Evolutionary conservation across 1,140 invertebrate species (phyloP), one percentile per base, ranked within the genome.

Genomic region (Planococcus citri): DNA sequence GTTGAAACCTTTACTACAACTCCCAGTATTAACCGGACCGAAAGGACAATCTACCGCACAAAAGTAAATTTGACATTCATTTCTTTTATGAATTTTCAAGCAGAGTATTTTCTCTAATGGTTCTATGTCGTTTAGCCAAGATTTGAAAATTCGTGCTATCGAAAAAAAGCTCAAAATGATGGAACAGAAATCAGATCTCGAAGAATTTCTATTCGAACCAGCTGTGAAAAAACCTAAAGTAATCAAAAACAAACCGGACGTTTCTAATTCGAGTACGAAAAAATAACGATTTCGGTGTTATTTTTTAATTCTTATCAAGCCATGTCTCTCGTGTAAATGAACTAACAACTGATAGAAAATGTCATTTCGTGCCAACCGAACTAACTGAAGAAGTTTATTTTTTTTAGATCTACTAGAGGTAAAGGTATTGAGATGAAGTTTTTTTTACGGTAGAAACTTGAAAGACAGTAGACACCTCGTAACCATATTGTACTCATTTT

Each of bases 91-190:
- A 68, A 69, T 57, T 37, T 68, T 71, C 4, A 20, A 60, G 24
- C 25, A 69, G 51, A 60, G 27, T 68, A 27, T 41, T 14, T 14
- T 37, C 71, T 20, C 21, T 8, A 58, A 58, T 17, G 6, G 4
- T 58, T 70, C 14, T 71, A 70, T 74, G 73, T 73, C 69, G 64
- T 78, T 69, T 29, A 91, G 89, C 77, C 85, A 87, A 73, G 83
- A 86, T 75, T 87, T 85, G 27, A 88, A 90, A 71, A 93, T 94
- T 73, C 86, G 90, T 75, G 90, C 90, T 1, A 93, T 94, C 71
- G 90, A 94, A 78, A 88, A 89, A 1, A 93, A 94, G 78, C 78
- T 94, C 1, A 91, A 90, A 74, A 79, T 87, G 74, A 88, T 92
- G 84, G 85, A 89, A 72, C 82, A 82, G 29, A 64, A 64, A 27